Evolutionary conservation across 2,797 vertebrate genomes (phyloP), one percentile per base, ranked within the genome.

Genomic region (Luscinia luscinia): DNA sequence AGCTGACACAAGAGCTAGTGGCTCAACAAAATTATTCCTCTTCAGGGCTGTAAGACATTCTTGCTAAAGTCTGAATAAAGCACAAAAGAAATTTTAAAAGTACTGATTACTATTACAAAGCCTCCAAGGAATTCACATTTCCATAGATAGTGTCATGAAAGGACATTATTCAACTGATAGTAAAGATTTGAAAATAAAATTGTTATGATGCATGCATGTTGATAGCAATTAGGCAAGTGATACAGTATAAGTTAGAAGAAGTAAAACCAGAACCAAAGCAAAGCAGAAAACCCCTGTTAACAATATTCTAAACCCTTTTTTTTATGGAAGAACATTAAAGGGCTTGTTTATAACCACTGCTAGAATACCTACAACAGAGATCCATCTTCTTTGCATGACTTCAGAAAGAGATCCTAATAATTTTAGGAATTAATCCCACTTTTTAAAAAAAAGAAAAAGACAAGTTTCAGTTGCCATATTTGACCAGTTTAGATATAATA

Each of bases 161-260:
- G 26, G 70, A 61, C 61, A 77, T 51, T 89, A 52, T 55, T 69
- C 41, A 14, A 15, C 64, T 92, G 48, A 87, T n/a, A 63, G 40
- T 49, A 77, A 85, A 63, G 48, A 59, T 48, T 9, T 87, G 23
- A 91, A 80, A 93, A 89, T 77, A 87, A 89, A 94, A 83, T 32
- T 67, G 34, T 63, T 85, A 85, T 27, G 57, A 30, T 4, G 15
- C 17, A 62, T 52, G 32, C 48, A 70, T 48, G 61, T 28, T 41
- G 52, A 58, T 5, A 66, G 40, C 52, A 80, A 74, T 91, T 34
- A 87, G 62, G 52, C 32, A 86, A 69, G 80, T 74, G 28, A 70
- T 11, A 46, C 2, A 87, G 36, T 28, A n/a, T 30, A 76, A 74
- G 67, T 83, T 26, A 89, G 41, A 70, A 43, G 30, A 59, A 78